These are phyloP conservation scores for Zelleria hepariella DNA, from an alignment of 2,888 invertebrate species.

Conservation along the genomic window DNA sequence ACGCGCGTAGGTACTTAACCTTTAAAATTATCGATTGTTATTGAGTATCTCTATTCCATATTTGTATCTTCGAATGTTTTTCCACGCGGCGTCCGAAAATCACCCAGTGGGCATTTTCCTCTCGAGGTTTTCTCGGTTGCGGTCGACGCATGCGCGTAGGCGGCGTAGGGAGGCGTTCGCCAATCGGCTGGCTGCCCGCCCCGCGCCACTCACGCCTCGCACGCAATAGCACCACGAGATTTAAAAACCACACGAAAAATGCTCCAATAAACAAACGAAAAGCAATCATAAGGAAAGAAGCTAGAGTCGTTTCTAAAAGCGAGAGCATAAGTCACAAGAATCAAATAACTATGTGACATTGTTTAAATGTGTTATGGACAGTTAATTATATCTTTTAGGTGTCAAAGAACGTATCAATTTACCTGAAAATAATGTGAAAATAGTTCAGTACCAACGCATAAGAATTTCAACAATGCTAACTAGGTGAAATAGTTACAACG, in stretches of 20 bases:
- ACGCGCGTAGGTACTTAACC: neutral
- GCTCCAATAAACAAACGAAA: neutral
- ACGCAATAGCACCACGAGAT: slow-evolving; percentile 27
- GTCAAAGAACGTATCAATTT: neutral
- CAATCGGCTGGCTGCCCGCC: slow-evolving; percentile 62
- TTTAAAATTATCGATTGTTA: neutral
- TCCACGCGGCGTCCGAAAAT: neutral
- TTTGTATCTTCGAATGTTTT: slow-evolving; percentile 7
- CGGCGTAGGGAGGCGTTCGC: slow-evolving; percentile 72
- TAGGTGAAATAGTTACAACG: neutral
- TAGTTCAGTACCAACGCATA: neutral
- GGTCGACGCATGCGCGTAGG: slow-evolving; percentile 57
- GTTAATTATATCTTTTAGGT: neutral
- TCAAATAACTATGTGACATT: neutral
- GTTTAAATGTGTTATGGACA: neutral
- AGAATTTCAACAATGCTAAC: neutral
- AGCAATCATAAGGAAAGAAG: neutral
- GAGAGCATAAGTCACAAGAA: neutral
- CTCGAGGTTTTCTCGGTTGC: slow-evolving; percentile 53
- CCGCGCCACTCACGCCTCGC: slow-evolving; percentile 42
- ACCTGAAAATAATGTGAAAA: neutral
- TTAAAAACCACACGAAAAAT: slow-evolving; percentile 1
- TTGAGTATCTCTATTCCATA: neutral
- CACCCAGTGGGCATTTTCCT: slow-evolving; percentile 34
- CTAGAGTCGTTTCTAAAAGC: neutral